phyloP scores from a whole-genome alignment of 1,140 invertebrate species.

The Yoshiicerus persimilis region DNA sequence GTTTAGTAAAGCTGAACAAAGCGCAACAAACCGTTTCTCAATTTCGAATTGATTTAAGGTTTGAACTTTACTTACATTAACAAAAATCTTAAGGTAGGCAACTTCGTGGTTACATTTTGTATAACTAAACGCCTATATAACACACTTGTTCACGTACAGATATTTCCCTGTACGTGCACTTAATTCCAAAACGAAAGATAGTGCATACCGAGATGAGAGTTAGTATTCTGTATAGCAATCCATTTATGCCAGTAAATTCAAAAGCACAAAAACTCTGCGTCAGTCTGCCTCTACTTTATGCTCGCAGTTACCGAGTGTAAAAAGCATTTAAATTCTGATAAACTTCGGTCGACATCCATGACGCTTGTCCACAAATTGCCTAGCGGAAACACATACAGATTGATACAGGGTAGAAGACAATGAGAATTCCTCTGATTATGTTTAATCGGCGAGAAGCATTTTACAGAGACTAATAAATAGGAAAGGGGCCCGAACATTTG shows the following conservation, averaged over 20 bases:
- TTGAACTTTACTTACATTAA: not conserved
- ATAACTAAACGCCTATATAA: no score
- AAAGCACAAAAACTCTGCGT: not conserved
- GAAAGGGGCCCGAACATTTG: not conserved
- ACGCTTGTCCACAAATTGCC: not conserved
- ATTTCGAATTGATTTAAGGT: not conserved
- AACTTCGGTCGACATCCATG: not conserved
- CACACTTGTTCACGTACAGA: not conserved
- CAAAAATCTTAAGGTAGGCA: not conserved
- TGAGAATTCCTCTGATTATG: not conserved
- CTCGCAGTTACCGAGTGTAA: not conserved
- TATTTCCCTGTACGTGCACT: not conserved
- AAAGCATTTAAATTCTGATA: constrained; percentile 11
- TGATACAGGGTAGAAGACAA: not conserved
- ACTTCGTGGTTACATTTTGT: not conserved
- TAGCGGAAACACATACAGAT: not conserved
- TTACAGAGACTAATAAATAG: not conserved
- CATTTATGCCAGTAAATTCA: not conserved
- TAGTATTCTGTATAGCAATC: no score
- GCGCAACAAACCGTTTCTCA: not conserved
- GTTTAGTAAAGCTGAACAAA: constrained; percentile 3
- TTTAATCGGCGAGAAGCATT: not conserved
- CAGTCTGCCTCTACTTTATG: not conserved
- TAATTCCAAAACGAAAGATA: not conserved
- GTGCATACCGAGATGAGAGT: not conserved